These are phyloP conservation scores for Simalia tracyae DNA, from an alignment of 2,797 vertebrate species.

Conservation along the genomic window DNA sequence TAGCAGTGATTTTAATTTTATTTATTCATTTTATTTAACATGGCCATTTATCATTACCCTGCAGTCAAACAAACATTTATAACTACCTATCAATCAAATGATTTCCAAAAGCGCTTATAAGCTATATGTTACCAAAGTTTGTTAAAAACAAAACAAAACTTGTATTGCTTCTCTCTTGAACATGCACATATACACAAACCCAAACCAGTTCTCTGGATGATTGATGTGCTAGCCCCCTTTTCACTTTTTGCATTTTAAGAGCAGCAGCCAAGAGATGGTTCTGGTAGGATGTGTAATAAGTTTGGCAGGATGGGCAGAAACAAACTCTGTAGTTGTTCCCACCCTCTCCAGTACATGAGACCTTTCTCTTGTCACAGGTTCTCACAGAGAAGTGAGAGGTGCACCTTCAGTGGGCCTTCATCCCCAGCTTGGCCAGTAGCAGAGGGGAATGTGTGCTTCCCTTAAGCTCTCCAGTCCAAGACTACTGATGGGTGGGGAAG, in stretches of 20 bases:
- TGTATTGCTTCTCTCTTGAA: too few species aligned
- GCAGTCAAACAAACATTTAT: not conserved
- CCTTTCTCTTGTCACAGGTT: not conserved
- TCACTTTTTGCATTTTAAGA: not conserved
- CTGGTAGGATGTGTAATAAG: not conserved
- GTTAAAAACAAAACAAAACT: not conserved
- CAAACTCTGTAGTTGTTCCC: not conserved
- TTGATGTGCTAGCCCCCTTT: not conserved
- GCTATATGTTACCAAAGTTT: not conserved
- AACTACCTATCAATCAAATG: not conserved
- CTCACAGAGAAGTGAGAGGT: not conserved
- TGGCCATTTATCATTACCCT: not conserved
- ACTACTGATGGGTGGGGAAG: not conserved
- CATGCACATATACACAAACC: not conserved
- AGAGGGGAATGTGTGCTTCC: not conserved
- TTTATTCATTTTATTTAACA: not conserved
- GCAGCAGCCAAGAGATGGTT: not conserved
- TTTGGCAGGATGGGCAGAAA: not conserved
- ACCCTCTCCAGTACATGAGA: not conserved
- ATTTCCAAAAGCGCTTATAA: not conserved
- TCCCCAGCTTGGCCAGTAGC: not conserved
- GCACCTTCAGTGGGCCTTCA: not conserved
- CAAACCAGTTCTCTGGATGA: not conserved
- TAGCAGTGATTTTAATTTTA: not conserved
- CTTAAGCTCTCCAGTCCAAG: not conserved